Evolutionary conservation across 1,140 invertebrate genomes (phyloP), one percentile per base, ranked within the genome.

Genomic region (Lepidotrigona ventralis): DNA sequence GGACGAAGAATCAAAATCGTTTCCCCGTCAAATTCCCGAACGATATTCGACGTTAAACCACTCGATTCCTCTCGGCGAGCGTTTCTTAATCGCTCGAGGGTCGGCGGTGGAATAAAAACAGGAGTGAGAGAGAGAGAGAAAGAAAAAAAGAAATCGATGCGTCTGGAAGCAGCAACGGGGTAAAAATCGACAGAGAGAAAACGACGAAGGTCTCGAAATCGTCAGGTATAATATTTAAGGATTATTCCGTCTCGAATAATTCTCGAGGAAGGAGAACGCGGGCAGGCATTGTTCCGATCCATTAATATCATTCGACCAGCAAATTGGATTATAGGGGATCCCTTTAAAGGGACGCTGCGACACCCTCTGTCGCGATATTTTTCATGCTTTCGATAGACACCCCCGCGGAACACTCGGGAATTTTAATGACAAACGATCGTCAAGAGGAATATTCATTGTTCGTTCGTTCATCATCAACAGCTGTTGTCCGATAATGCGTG

Each of bases 241-340:
- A 92, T 92, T 90, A 91, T 90, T 91, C 85, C 83, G 71, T 88
- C 77, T 85, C 79, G 74, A 90, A 54, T 46, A 63, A 76, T 63
- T 46, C 33, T 86, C 77, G 82, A 86, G 76, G 79, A 78, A 79
- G 39, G 39, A 46, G 39, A 46, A 8, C 39, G 6, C 73, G 84
- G 82, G 87, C 69, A 71, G 87, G 77, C 63, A 82, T 83, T 78
- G 85, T 90, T 92, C 89, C 89, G 89, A 90, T 88, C 89, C 91
- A 92, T 93, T 92, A 92, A 92, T 92, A 92, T 91, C 88, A 81
- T 81, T 89, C 90, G 88, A 75, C 88, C 88, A 82, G 83, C 79
- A 91, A 92, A 93, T 93, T 93, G 90, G 91, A 93, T 93, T 92
- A 93, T 85, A 74, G 83, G 80, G 84, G 90, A 92, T 90, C 90